Evolutionary conservation across 2,797 vertebrate genomes (phyloP).

Genomic region (Hippocampus kuda): DNA sequence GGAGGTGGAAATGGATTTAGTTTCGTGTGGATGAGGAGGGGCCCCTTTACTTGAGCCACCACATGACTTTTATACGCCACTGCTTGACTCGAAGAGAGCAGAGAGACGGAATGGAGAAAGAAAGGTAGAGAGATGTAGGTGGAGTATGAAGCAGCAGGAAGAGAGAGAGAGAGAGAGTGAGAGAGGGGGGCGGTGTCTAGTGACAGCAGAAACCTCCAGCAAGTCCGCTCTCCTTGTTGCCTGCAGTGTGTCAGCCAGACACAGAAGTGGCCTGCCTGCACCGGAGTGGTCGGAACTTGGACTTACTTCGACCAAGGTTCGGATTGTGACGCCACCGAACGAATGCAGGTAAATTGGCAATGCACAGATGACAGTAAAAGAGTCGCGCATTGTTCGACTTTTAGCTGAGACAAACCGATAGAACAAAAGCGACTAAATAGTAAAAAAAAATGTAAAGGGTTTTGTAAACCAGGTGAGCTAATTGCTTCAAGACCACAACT

Average conservation of each 20-base stretch:
- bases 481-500: slow-evolving; percentile 37
- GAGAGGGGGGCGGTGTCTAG: slow-evolving; percentile 46
- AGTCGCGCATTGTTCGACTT: neutral
- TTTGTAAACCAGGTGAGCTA: slow-evolving; percentile 8
- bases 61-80: neutral
- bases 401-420: neutral
- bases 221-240: slow-evolving; percentile 24
- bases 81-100: neutral
- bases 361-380: neutral
- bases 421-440: neutral
- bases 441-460: neutral
- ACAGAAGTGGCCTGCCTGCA: slow-evolving; percentile 32
- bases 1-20: neutral
- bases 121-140: neutral
- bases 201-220: slow-evolving; percentile 39
- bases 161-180: slow-evolving; percentile 12
- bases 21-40: neutral
- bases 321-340: slow-evolving; percentile 16
- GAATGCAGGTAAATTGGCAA: slow-evolving; percentile 35
- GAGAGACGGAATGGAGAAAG: neutral
- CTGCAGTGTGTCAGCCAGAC: slow-evolving; percentile 20
- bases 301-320: slow-evolving; percentile 40
- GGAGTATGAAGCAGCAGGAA: neutral
- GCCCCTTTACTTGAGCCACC: neutral
- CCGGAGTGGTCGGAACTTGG: slow-evolving; percentile 47